phyloP scores from a whole-genome alignment of 2,113 vertebrate species.

The Conger conger region DNA sequence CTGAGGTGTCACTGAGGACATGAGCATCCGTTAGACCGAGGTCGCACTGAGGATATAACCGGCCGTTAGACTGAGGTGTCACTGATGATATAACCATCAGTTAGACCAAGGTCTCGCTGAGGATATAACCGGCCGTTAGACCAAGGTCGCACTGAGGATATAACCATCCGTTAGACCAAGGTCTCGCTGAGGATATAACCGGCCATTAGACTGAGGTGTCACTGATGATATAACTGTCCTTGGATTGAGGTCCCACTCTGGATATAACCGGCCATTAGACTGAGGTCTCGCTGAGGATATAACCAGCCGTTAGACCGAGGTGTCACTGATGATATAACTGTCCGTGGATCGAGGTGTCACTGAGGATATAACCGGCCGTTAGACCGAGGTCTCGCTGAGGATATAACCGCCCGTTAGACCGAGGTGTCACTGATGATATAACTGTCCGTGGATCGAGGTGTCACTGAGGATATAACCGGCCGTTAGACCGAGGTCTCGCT shows the following conservation, averaged over 20 bases:
- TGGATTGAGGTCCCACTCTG: background rate
- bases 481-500: background rate
- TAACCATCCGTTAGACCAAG: background rate
- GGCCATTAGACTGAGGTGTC: background rate
- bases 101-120: background rate
- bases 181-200: background rate
- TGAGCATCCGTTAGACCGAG: background rate
- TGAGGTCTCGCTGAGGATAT: background rate
- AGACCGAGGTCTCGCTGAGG: background rate
- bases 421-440: background rate
- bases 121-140: background rate
- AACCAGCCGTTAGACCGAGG: background rate
- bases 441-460: background rate
- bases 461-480: background rate
- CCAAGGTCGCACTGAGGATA: background rate
- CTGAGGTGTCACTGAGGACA: background rate
- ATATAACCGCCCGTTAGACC: background rate
- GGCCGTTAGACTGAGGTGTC: background rate
- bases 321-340: too few relatives aligned
- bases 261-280: background rate
- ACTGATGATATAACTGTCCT: background rate
- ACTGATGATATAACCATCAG: background rate
- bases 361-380: background rate
- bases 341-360: background rate
- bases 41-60: background rate